Conservation (phyloP, 2,797 vertebrate species). For the Cottoperca gobio region DNA sequence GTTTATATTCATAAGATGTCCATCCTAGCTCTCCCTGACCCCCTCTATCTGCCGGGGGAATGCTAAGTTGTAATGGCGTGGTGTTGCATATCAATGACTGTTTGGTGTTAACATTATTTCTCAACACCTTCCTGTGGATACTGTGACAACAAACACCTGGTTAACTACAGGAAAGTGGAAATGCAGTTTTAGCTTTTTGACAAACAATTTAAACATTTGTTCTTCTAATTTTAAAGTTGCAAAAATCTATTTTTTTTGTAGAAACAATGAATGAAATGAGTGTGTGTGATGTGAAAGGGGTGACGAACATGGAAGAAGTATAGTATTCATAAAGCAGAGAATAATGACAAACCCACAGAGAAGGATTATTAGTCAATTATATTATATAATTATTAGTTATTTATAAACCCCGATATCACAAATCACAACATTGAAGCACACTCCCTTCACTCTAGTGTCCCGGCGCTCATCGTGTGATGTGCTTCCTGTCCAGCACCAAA, state of each 20-base stretch:
- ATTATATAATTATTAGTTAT: too few relatives aligned
- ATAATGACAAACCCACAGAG: neutral
- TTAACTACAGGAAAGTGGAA: neutral
- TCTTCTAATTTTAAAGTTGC: conserved; percentile 10
- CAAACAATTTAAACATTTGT: neutral
- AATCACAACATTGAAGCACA: neutral
- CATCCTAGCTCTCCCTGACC: conserved; percentile 67
- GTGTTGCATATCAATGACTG: conserved; percentile 72
- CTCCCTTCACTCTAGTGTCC: neutral
- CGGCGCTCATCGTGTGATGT: neutral
- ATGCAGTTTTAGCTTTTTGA: neutral
- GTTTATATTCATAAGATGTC: conserved; percentile 74
- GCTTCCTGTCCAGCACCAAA: neutral
- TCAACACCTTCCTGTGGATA: conserved; percentile 13
- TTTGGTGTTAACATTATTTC: conserved; percentile 50
- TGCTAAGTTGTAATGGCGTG: conserved; percentile 63
- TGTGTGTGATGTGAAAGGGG: neutral
- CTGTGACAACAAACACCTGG: conserved; percentile 15
- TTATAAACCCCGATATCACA: too few relatives aligned
- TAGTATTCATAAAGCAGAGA: neutral
- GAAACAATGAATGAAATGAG: neutral
- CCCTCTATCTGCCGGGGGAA: conserved; percentile 57
- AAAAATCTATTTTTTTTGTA: neutral
- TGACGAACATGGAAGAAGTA: neutral
- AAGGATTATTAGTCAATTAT: neutral